These are phyloP conservation scores for Calliopsis andreniformis DNA, from an alignment of 1,140 invertebrate genomes.

Conservation along the genomic window DNA sequence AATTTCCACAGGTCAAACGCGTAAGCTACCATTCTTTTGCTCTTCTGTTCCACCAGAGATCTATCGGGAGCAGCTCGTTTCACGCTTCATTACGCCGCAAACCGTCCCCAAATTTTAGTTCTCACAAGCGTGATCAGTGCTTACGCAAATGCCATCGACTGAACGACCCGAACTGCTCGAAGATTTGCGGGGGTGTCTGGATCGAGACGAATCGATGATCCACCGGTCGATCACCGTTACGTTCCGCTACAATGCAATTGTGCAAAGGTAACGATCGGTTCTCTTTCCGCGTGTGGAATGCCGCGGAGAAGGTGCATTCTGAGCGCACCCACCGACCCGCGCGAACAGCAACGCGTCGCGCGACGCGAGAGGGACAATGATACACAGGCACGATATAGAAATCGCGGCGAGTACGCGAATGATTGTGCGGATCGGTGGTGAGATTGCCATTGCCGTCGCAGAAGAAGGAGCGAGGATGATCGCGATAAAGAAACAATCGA, in stretches of 20 bases:
- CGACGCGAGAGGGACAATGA: constrained; percentile 49
- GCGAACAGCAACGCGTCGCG: constrained; percentile 35
- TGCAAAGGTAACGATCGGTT: constrained; percentile 76
- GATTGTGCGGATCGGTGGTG: constrained; percentile 62
- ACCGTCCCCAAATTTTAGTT: constrained; percentile 28
- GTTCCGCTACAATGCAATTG: constrained; percentile 71
- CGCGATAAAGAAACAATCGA: constrained; percentile 78
- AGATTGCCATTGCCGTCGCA: constrained; percentile 59
- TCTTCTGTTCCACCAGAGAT: constrained; percentile 12
- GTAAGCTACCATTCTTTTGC: constrained; percentile 10
- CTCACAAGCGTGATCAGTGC: constrained; percentile 6
- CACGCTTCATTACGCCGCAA: not conserved
- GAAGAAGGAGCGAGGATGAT: constrained; percentile 71
- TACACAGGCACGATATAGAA: constrained; percentile 41
- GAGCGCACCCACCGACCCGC: constrained; percentile 69
- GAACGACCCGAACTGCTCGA: constrained; percentile 8
- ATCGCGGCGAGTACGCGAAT: constrained; percentile 34
- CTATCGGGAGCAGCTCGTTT: constrained; percentile 1
- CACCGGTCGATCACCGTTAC: constrained; percentile 67
- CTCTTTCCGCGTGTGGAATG: constrained; percentile 74
- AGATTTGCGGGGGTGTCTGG: constrained; percentile 51
- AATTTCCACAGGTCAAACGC: not conserved
- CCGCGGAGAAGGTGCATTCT: constrained; percentile 74
- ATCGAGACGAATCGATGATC: constrained; percentile 69
- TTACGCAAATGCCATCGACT: constrained; percentile 8